Conservation (phyloP, 2,888 invertebrate species). For the Gymnosoma rotundatum region DNA sequence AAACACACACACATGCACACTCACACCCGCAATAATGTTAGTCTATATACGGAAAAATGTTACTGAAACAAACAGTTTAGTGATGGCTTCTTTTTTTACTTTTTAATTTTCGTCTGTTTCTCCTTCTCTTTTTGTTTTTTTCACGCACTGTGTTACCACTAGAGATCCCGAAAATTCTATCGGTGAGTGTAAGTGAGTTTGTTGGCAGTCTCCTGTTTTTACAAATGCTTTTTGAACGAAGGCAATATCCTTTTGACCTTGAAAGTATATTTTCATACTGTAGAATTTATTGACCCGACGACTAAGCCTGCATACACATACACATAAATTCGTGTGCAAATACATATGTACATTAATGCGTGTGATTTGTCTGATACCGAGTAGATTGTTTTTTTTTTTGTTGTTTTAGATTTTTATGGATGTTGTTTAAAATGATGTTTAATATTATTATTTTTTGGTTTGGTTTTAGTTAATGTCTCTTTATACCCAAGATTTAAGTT, state of each 20-base stretch:
- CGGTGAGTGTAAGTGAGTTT: conserved; percentile 32
- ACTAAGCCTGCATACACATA: conserved; percentile 31
- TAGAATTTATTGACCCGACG: conserved; percentile 81
- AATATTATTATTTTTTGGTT: conserved; percentile 22
- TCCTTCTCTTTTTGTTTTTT: background rate
- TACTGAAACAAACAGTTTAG: conserved; percentile 26
- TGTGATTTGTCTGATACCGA: conserved; percentile 63
- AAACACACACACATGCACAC: background rate
- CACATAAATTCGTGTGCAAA: conserved; percentile 6
- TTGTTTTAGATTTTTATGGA: conserved; percentile 1
- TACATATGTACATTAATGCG: too few relatives aligned
- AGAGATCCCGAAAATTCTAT: conserved; percentile 50
- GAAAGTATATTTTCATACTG: conserved; percentile 80
- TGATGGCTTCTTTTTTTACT: conserved; percentile 29
- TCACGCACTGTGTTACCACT: conserved; percentile 2
- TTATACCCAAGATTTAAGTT: background rate
- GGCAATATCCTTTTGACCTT: conserved; percentile 83
- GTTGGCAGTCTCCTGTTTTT: conserved; percentile 25
- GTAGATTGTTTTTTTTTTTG: conserved; percentile 26
- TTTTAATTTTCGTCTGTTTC: background rate
- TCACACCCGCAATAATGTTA: background rate
- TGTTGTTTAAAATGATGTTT: background rate
- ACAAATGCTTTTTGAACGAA: conserved; percentile 57
- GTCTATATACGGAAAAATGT: conserved; percentile 55
- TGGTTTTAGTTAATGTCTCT: conserved; percentile 24